Evolutionary conservation across 2,888 invertebrate species (phyloP), one percentile per base, ranked within the genome.

Genomic region (Cremastobaeus sp.): DNA sequence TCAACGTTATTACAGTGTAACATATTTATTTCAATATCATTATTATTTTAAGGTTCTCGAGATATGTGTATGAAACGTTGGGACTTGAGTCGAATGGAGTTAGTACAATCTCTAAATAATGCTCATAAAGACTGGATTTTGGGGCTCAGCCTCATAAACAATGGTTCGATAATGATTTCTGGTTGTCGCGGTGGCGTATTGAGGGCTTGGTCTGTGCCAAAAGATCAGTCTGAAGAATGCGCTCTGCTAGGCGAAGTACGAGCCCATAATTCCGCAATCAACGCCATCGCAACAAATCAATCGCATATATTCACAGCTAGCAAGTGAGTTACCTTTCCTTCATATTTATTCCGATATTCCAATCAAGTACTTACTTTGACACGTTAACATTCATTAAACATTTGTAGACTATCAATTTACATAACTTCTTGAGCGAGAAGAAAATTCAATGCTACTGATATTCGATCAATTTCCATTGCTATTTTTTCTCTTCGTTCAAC

Each of bases 41-140:
- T n/a, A n/a, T n/a, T n/a, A n/a, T n/a, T n/a, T n/a, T n/a, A n/a
- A 87, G 87, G 95, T 32, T 95, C 95, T 3, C 88, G 96, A 41
- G 96, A 96, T 88, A 93, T 92, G 87, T 94, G 94, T 84, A 93
- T 96, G 85, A 96, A 96, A 88, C 92, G 94, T 79, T 96, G 95
- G 95, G 92, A 93, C 82, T 89, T 95, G 32, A 85, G 88, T 1
- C 89, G 89, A 76, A 90, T 90, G 86, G 89, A 90, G 59, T 87
- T 91, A 60, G 89, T 91, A 9, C 91, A 91, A 79, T 92, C 92
- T 17, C 89, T 95, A 74, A 95, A 94, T 88, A 93, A 93, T 88
- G 95, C 95, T 47, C 96, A 96, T 89, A 94, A 94, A 85, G 95
- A 95, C 82, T 95, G 95, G 95, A 92, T 96, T 79, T 93, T 93